phyloP scores from a whole-genome alignment of 2,797 vertebrate species.

The Eutrigla gurnardus region DNA sequence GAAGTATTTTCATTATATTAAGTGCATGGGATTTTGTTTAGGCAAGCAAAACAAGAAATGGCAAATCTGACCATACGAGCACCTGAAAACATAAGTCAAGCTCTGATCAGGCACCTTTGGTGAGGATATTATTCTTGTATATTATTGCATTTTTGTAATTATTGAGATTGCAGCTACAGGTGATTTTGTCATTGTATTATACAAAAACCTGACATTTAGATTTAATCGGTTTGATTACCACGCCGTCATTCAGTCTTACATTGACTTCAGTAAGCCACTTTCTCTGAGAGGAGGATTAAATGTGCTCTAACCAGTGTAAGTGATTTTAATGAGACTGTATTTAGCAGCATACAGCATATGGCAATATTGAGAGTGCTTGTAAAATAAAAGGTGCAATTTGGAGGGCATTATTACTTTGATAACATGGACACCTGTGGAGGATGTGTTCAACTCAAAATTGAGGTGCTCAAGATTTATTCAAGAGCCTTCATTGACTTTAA shows the following conservation, averaged over 20 bases:
- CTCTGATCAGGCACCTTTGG: slow-evolving; percentile 28
- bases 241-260: slow-evolving; percentile 10
- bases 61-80: slow-evolving; percentile 29
- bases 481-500: not conserved
- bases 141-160: not conserved
- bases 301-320: not conserved
- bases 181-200: slow-evolving; percentile 30
- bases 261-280: not conserved
- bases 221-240: slow-evolving; percentile 10
- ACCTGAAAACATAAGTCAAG: slow-evolving; percentile 39
- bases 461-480: not conserved
- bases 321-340: not conserved
- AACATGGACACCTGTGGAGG: not conserved
- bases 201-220: slow-evolving; percentile 16
- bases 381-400: too few relatives aligned
- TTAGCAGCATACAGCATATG: not conserved
- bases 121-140: slow-evolving; percentile 23
- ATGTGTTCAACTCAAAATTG: not conserved
- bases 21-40: slow-evolving; percentile 74
- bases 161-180: not conserved
- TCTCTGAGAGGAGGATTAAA: slow-evolving; percentile 3
- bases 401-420: not conserved
- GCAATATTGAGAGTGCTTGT: not conserved
- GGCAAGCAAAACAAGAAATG: slow-evolving; percentile 46
- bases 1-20: slow-evolving; percentile 74